Conservation (phyloP, 1,140 invertebrate species). For the Trichoplusia ni region DNA sequence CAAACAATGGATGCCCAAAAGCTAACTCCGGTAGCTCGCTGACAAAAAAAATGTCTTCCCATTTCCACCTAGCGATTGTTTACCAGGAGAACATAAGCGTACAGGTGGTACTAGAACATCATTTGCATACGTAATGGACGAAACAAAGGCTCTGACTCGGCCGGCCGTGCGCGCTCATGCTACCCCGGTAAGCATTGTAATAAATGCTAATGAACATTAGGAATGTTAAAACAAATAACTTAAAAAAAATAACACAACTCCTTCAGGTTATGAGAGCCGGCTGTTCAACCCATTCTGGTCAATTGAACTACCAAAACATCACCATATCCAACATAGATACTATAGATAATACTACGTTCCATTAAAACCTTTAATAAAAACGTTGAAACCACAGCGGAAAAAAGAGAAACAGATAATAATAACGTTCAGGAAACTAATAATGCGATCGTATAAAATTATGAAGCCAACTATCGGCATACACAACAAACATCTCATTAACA, state of each 20-base stretch:
- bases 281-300: slow-evolving; percentile 16
- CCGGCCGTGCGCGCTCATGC: slow-evolving; percentile 59
- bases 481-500: slow-evolving; percentile 74
- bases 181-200: slow-evolving; percentile 64
- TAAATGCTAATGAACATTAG: slow-evolving; percentile 67
- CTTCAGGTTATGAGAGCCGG: slow-evolving; percentile 27
- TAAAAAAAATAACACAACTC: slow-evolving; percentile 33
- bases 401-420: slow-evolving; percentile 6
- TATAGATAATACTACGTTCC: neutral
- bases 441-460: slow-evolving; percentile 30
- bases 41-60: slow-evolving; percentile 54
- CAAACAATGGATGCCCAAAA: slow-evolving; percentile 30
- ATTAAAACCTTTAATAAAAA: neutral
- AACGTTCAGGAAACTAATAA: slow-evolving; percentile 24
- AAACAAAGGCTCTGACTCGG: slow-evolving; percentile 62
- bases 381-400: neutral
- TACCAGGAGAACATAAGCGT: slow-evolving; percentile 66
- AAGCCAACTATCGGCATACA: slow-evolving; percentile 45
- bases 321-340: neutral
- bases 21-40: slow-evolving; percentile 26
- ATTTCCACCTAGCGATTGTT: slow-evolving; percentile 70
- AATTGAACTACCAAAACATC: neutral
- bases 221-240: slow-evolving; percentile 56
- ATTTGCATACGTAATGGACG: slow-evolving; percentile 72
- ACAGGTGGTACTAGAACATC: slow-evolving; percentile 66